Percentiles rank a stretch among this genome's conserved stretches.
Evolutionary conservation across 2,888 invertebrate genomes (phyloP).

Genomic region (Tetranychus piercei): DNA sequence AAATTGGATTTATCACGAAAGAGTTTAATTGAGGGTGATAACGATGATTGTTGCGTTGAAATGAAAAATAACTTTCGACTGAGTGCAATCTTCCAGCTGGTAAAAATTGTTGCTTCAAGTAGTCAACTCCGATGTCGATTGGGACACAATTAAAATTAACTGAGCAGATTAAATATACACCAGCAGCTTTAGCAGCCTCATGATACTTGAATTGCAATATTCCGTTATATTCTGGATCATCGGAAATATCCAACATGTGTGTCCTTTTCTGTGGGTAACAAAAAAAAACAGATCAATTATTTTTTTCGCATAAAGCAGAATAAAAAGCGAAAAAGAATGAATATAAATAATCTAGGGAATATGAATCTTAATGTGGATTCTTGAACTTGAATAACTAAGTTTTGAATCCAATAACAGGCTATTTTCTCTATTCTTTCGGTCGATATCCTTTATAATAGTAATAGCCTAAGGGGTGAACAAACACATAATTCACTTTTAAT

Average conservation of each 20-base stretch:
- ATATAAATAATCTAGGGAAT: too few relatives aligned
- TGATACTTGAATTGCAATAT: not conserved
- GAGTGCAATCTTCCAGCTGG: not conserved
- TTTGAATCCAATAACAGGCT: too few relatives aligned
- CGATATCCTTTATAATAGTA: too few relatives aligned
- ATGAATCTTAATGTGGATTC: too few relatives aligned
- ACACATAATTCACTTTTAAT: too few relatives aligned
- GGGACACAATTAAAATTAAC: not conserved
- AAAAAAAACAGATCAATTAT: not conserved
- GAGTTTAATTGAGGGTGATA: not conserved
- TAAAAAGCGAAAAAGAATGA: not conserved
- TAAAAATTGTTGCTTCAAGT: not conserved
- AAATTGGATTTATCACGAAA: too few relatives aligned
- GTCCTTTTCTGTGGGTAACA: not conserved
- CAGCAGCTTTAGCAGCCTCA: not conserved
- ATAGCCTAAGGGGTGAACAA: too few relatives aligned
- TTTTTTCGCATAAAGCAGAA: not conserved
- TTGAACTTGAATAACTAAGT: too few relatives aligned
- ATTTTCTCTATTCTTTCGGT: too few relatives aligned
- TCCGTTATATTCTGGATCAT: not conserved
- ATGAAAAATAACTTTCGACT: not conserved
- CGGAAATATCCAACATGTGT: not conserved
- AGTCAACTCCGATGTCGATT: not conserved
- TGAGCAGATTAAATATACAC: not conserved
- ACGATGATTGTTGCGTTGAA: not conserved